phyloP scores from a whole-genome alignment of 2,113 vertebrate species.

The Hypanus sabinus region DNA sequence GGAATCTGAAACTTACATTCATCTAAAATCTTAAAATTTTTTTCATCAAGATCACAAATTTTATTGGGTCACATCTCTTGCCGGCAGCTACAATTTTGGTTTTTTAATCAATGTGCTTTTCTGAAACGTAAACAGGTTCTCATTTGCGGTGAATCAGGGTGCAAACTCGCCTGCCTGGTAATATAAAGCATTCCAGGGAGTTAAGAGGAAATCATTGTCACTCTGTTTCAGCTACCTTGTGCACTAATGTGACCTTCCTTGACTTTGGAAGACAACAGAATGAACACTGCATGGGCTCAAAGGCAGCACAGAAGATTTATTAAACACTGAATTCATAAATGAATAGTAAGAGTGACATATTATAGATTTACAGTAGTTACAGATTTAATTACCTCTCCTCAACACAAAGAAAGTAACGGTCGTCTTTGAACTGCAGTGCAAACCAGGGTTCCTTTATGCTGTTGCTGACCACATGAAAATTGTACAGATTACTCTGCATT shows the following conservation, averaged over 20 bases:
- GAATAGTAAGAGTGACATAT: not conserved
- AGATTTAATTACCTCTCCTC: slow-evolving; percentile 9
- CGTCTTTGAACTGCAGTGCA: not conserved
- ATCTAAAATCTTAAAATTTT: not conserved
- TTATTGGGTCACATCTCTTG: not conserved
- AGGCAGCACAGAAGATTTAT: slow-evolving; percentile 11
- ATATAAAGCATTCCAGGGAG: not conserved
- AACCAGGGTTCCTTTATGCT: not conserved
- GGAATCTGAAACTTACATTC: not conserved
- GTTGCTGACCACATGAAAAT: not conserved
- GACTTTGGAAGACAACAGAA: slow-evolving; percentile 14
- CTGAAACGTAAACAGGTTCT: not conserved
- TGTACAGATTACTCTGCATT: not conserved
- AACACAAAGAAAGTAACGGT: not conserved
- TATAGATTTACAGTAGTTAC: slow-evolving; percentile 29
- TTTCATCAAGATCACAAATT: not conserved
- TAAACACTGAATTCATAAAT: slow-evolving; percentile 19
- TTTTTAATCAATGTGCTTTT: not conserved
- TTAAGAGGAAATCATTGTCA: slow-evolving; percentile 1
- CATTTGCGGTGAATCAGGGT: not conserved
- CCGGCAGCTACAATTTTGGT: not conserved
- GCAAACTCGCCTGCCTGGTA: not conserved
- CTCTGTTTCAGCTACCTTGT: not conserved
- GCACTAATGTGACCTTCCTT: not conserved
- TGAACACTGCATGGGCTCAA: not conserved